A percentile compares a stretch with the other conserved stretches of the same genome.
These are phyloP conservation scores for Bactericera cockerelli DNA, from an alignment of 1,140 invertebrate genomes.

Conservation along the genomic window DNA sequence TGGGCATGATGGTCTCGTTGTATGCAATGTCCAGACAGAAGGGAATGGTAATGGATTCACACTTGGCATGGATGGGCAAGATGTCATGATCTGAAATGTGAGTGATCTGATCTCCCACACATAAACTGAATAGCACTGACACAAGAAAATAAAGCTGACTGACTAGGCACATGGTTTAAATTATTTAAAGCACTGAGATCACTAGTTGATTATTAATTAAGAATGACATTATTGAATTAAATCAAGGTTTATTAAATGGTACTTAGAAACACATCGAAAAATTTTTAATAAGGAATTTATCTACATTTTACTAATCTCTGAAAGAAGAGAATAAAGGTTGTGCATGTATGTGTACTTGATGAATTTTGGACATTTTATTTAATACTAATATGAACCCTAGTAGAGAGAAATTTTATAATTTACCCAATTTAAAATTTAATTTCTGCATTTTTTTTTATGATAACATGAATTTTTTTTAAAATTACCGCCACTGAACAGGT, in stretches of 20 bases:
- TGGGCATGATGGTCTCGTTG: conserved; percentile 93
- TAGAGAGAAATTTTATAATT: no score
- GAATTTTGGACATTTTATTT: no score
- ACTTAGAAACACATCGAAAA: no score
- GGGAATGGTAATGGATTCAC: conserved; percentile 82
- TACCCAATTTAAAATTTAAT: no score
- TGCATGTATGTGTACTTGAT: no score
- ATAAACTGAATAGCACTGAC: background rate
- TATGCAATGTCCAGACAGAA: conserved; percentile 86
- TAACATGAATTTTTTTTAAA: no score
- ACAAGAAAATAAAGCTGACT: background rate
- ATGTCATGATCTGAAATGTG: conserved; percentile 28
- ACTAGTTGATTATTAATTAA: background rate
- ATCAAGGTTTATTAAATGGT: background rate
- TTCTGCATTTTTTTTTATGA: no score
- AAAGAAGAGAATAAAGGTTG: no score
- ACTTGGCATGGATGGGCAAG: conserved; percentile 59
- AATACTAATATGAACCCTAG: no score
- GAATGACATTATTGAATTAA: background rate
- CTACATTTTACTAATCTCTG: no score
- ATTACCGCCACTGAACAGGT: no score
- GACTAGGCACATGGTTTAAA: background rate
- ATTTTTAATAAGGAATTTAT: no score
- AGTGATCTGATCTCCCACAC: background rate
- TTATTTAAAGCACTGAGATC: conserved; percentile 3